phyloP scores from a whole-genome alignment of 2,888 invertebrate species.

The Octodonta nipae region DNA sequence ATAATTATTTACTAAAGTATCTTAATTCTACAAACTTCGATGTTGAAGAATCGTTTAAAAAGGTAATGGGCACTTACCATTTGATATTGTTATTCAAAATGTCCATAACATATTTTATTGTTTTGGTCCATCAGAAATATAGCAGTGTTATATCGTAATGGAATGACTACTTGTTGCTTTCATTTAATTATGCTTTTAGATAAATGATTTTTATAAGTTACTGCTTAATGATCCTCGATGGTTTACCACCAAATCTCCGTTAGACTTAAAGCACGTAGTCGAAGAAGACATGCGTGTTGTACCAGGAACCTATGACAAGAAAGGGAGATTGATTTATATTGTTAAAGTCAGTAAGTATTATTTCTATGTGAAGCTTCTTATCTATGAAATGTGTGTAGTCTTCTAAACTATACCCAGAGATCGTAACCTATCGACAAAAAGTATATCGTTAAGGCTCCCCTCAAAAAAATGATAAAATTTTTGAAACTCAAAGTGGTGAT shows the following conservation, averaged over 20 bases:
- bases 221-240: conserved; percentile 28
- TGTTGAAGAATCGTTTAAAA: conserved; percentile 26
- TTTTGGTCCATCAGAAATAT: not conserved
- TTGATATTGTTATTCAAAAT: no score
- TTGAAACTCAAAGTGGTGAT: no score
- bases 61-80: no score
- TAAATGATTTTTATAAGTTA: conserved; percentile 26
- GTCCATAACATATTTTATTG: not conserved
- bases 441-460: no score
- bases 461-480: no score
- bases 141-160: not conserved
- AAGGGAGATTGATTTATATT: conserved; percentile 30
- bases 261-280: conserved; percentile 22
- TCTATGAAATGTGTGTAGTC: no score
- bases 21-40: conserved; percentile 27
- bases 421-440: no score
- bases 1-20: conserved; percentile 27
- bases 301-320: conserved; percentile 26
- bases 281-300: conserved; percentile 27
- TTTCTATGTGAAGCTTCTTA: conserved; percentile 1
- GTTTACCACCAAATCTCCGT: conserved; percentile 25
- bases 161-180: not conserved
- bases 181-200: conserved; percentile 17
- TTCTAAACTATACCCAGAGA: no score
- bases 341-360: conserved; percentile 26